Conservation (phyloP, 2,888 invertebrate species). For the Lordiphosa fenestrarum region DNA sequence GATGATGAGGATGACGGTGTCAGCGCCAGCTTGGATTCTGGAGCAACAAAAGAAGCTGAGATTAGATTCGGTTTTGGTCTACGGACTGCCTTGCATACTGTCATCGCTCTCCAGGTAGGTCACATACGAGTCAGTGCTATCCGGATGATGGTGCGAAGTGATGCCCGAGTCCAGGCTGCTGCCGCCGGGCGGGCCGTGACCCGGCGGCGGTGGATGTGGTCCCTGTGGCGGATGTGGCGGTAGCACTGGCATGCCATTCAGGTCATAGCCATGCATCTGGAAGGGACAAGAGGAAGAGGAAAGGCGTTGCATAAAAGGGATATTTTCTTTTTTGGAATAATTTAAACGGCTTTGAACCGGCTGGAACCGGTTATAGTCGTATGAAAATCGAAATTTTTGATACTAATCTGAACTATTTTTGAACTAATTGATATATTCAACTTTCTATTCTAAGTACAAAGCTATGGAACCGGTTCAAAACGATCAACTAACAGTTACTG, state of each 20-base stretch:
- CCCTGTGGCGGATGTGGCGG: conserved; percentile 79
- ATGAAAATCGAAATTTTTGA: no score
- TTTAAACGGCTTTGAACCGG: no score
- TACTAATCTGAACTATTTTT: no score
- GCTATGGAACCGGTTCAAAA: no score
- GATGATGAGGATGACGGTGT: conserved; percentile 75
- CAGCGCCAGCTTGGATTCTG: conserved; percentile 80
- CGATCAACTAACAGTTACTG: no score
- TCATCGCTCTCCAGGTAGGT: conserved; percentile 95
- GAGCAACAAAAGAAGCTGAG: conserved; percentile 80
- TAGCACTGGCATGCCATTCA: conserved; percentile 82
- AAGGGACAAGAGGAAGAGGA: conserved; percentile 26
- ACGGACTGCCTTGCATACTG: conserved; percentile 88
- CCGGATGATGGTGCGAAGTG: conserved; percentile 86
- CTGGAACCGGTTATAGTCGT: no score
- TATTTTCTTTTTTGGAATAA: no score
- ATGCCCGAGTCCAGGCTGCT: conserved; percentile 81
- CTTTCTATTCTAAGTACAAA: no score
- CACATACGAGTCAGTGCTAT: conserved; percentile 92
- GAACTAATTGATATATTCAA: no score
- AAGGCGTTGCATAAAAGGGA: no score
- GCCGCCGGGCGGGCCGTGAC: conserved; percentile 80
- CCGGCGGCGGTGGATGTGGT: conserved; percentile 82
- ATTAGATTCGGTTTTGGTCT: conserved; percentile 81
- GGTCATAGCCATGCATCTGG: conserved; percentile 95